phyloP scores from a whole-genome alignment of 2,888 invertebrate genomes.

The Monopis laevigella region DNA sequence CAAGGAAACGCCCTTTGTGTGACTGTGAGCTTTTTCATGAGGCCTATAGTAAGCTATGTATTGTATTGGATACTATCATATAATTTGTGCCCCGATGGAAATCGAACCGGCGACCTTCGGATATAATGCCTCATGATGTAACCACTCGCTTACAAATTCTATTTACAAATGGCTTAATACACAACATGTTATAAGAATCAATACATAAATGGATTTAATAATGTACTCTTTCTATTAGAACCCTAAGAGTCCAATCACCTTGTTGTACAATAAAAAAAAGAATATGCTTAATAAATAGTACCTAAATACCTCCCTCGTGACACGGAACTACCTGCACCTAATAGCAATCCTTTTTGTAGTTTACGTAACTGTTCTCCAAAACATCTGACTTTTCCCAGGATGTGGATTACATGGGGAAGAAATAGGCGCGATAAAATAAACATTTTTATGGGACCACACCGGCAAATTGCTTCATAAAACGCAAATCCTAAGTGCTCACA shows the following conservation, averaged over 20 bases:
- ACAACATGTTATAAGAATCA: no score
- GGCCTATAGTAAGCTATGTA: no score
- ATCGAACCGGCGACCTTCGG: no score
- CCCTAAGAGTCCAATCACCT: background rate
- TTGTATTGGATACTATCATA: no score
- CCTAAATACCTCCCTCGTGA: background rate
- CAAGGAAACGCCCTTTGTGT: no score
- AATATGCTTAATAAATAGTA: constrained; percentile 1
- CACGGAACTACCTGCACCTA: background rate
- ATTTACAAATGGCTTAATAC: no score
- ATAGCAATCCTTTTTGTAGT: constrained; percentile 12
- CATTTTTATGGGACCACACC: constrained; percentile 46
- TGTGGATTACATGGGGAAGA: constrained; percentile 39
- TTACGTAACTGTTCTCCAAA: constrained; percentile 22
- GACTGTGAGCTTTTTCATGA: no score
- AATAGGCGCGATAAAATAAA: constrained; percentile 49
- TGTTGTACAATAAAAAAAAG: background rate
- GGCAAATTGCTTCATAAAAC: constrained; percentile 54
- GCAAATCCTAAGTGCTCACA: constrained; percentile 33
- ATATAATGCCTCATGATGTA: no score
- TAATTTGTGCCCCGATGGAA: no score
- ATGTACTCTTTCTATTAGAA: no score
- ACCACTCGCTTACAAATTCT: background rate
- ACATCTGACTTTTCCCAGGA: constrained; percentile 29
- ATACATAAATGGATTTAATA: no score